Conservation (phyloP, 1,140 invertebrate genomes). For the Drosophila nebulosa region DNA sequence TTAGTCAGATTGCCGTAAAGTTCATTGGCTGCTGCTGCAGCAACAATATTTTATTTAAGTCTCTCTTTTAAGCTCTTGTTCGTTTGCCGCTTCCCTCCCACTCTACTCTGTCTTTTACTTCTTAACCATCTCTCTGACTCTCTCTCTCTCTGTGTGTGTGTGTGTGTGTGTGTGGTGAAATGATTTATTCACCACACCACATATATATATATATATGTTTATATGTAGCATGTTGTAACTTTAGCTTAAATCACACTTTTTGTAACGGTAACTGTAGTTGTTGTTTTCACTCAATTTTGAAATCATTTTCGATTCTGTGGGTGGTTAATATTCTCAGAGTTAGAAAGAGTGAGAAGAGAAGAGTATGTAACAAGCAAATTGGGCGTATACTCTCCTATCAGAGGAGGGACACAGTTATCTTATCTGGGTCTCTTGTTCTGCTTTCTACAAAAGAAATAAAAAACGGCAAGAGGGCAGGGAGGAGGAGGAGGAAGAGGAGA, state of each 20-base stretch:
- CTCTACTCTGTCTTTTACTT: not conserved
- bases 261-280: conserved; percentile 15
- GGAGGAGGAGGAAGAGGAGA: not conserved
- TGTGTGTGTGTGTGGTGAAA: not conserved
- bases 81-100: not conserved
- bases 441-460: not conserved
- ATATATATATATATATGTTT: not conserved
- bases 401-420: not conserved
- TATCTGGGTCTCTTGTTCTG: not conserved
- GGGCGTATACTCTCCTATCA: not conserved
- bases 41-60: conserved; percentile 24
- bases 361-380: not conserved
- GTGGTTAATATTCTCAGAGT: conserved; percentile 10
- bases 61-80: conserved; percentile 4
- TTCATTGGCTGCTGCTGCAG: conserved; percentile 24
- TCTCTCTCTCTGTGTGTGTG: not conserved
- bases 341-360: not conserved
- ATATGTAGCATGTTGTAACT: conserved; percentile 27
- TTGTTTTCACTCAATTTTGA: conserved; percentile 41
- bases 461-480: not conserved
- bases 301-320: not conserved
- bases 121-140: not conserved
- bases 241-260: conserved; percentile 26
- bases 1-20: conserved; percentile 1
- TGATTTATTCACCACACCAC: conserved; percentile 28